Evolutionary conservation across 1,140 invertebrate genomes (phyloP), one percentile per base, ranked within the genome.

Genomic region (Pseudomyrmex dendroicus): DNA sequence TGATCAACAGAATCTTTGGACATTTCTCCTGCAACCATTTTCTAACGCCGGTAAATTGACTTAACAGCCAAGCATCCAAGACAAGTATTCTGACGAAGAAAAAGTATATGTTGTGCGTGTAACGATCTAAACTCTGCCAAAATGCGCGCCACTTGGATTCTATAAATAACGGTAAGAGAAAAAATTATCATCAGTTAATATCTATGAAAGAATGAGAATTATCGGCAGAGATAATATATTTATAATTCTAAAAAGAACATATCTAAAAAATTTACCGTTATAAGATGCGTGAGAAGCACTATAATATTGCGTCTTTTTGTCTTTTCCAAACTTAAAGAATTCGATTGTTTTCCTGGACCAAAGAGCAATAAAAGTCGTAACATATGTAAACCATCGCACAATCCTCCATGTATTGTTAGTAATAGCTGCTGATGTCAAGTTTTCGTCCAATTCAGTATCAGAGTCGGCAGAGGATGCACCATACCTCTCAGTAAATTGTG

Each of bases 21-120:
- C 87, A 86, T 54, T 88, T 90, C 44, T 87, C 85, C 35, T 83
- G 74, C 0, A 91, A 35, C 48, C 85, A 73, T 20, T 91, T 67
- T 46, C 92, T 92, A 50, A 91, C 9, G 63, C 66, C 83, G 48
- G 91, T 90, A 62, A 87, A 63, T 83, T 80, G 89, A 73, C 92
- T 94, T 25, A 94, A 67, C 54, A 94, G 13, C 93, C 94, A 94
- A 48, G 92, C 84, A 82, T 94, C 93, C 7, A 94, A 68, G 20
- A 92, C 89, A 20, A 93, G 72, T 66, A 90, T 61, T 64, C 88
- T 91, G 12, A 93, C 89, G 46, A 93, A 76, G 80, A 91, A 77
- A 15, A 94, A 76, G 68, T 94, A 94, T 44, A 93, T n/a, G 70
- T 90, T 88, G 54, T 91, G 87, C 66, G 91, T 84, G n/a, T 73